These are phyloP conservation scores for Trypoxylus dichotomus DNA, from an alignment of 1,140 invertebrate genomes.

Conservation along the genomic window DNA sequence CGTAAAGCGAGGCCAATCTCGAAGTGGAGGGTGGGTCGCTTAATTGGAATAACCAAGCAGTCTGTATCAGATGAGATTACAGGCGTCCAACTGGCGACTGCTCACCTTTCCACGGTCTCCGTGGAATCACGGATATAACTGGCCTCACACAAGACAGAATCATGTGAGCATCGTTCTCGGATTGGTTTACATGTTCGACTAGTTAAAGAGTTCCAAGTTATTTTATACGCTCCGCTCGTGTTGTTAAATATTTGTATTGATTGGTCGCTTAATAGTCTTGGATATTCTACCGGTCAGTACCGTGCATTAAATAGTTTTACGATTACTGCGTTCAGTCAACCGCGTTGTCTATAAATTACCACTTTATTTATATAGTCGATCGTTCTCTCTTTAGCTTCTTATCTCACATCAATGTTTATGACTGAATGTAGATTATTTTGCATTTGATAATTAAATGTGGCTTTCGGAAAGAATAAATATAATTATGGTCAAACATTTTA, in stretches of 20 bases:
- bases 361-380: constrained; percentile 9
- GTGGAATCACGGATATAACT: constrained; percentile 11
- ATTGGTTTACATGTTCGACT: constrained; percentile 32
- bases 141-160: not conserved
- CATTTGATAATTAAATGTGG: too few species aligned
- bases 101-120: constrained; percentile 10
- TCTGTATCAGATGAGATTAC: constrained; percentile 29
- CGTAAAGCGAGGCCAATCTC: constrained; percentile 30
- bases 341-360: constrained; percentile 5
- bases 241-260: constrained; percentile 32
- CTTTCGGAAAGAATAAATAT: too few species aligned
- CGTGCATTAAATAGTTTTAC: constrained; percentile 14
- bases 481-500: too few species aligned
- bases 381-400: not conserved
- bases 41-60: constrained; percentile 32
- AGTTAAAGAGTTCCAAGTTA: constrained; percentile 28
- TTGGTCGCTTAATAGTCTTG: constrained; percentile 29
- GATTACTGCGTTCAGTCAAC: not conserved
- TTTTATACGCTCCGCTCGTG: constrained; percentile 23
- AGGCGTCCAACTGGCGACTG: not conserved
- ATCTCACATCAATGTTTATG: not conserved
- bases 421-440: too few species aligned
- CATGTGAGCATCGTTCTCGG: constrained; percentile 26
- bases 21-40: constrained; percentile 31
- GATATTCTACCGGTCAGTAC: constrained; percentile 10